Conservation (phyloP, 2,888 invertebrate species). For the Chloromyia formosa region DNA sequence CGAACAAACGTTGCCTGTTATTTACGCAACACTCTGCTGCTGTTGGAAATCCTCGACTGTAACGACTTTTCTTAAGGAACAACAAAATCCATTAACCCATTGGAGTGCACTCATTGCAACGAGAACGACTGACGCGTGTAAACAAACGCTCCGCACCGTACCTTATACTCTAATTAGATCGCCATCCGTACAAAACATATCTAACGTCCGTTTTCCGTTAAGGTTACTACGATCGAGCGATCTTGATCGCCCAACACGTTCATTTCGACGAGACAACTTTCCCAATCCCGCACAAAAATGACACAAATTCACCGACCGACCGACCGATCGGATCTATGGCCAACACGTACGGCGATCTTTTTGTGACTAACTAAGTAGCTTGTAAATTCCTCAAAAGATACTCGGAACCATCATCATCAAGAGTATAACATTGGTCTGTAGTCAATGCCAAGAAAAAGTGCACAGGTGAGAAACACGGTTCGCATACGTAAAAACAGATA, state of each 20-base stretch:
- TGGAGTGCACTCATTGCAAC: neutral
- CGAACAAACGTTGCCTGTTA: neutral
- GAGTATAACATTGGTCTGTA: too few species aligned
- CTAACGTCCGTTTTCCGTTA: neutral
- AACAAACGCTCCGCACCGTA: neutral
- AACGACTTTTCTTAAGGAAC: slow-evolving; percentile 22
- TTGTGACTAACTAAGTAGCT: slow-evolving; percentile 48
- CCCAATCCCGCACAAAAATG: neutral
- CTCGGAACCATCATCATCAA: neutral
- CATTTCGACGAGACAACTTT: neutral
- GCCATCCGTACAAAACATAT: neutral
- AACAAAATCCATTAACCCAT: slow-evolving; percentile 4
- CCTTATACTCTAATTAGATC: slow-evolving; percentile 28
- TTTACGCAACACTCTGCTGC: slow-evolving; percentile 24
- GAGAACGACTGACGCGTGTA: slow-evolving; percentile 23
- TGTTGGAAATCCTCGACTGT: slow-evolving; percentile 11
- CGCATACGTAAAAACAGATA: too few species aligned
- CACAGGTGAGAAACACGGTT: too few species aligned
- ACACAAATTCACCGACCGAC: neutral
- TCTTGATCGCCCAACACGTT: neutral
- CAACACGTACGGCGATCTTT: slow-evolving; percentile 49
- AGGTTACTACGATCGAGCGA: neutral
- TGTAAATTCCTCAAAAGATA: slow-evolving; percentile 47
- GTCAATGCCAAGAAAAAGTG: too few species aligned
- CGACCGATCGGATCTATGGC: slow-evolving; percentile 11